A percentile compares a stretch with the other conserved stretches of the same genome.
phyloP scores from a whole-genome alignment of 53 echinoderm and acorn worm genomes.

The Arbacia lixula region DNA sequence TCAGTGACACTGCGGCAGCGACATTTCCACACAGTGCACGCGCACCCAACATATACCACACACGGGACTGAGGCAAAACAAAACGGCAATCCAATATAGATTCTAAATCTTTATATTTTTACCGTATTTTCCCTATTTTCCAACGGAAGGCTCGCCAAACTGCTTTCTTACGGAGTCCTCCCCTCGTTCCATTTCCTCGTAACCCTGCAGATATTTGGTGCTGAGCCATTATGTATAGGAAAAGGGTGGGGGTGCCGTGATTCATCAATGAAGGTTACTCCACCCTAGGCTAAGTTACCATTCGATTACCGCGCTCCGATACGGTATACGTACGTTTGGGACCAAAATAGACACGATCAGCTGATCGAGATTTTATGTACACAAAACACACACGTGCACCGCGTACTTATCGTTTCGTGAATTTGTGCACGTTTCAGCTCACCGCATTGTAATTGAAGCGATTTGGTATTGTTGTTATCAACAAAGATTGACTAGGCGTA shows the following conservation, averaged over 20 bases:
- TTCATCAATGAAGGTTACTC: neutral
- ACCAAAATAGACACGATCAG: no score
- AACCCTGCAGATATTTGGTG: constrained; percentile 1
- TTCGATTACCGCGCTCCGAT: neutral
- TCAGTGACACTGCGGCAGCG: no score
- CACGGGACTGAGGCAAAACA: no score
- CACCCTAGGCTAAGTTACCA: constrained; percentile 13
- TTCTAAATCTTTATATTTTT: no score
- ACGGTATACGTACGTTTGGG: no score
- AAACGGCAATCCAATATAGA: no score
- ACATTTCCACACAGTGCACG: no score
- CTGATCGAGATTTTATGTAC: no score
- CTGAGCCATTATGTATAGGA: constrained; percentile 7
- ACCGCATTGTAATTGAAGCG: neutral
- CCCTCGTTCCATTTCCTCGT: neutral
- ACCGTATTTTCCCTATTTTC: neutral
- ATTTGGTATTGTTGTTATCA: neutral
- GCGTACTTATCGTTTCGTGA: no score
- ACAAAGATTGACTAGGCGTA: constrained; percentile 17
- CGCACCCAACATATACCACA: neutral
- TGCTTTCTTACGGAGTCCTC: neutral
- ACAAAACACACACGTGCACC: neutral
- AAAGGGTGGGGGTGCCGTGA: constrained; percentile 23
- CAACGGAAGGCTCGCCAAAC: neutral
- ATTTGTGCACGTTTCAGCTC: neutral